Base-by-base conservation (phyloP, 2,797 vertebrate genomes). In the Australoheros facetus region DNA sequence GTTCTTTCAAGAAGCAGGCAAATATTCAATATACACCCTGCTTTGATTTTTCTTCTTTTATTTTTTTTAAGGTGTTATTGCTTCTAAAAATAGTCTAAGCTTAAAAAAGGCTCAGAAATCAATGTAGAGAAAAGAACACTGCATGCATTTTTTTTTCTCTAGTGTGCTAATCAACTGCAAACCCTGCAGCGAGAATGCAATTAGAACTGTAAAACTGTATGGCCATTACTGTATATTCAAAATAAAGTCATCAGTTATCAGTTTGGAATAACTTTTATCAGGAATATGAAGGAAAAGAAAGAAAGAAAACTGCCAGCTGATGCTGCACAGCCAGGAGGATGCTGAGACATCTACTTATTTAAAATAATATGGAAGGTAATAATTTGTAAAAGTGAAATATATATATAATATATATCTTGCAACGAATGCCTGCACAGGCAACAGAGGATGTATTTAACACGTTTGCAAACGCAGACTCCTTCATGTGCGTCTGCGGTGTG, bases 21-120 rank as follows among this genome's bases (percentile, higher is more conserved):
- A 77, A 79, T 58, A 75, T 59, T 77, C 16, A 48, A 16, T 66
- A 66, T 23, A 34, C 2, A 2, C 17, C 3, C 30, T 42, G 39
- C 71, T 85, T 74, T 83, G 71, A 85, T 69, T 69, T 32, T n/a
- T 51, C 17, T n/a, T 28, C 45, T 32, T 32, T 53, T 32, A 69
- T 51, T 32, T 69, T 69, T 45, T 54, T 73, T n/a, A 30, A 5
- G 2, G 5, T 58, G 72, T 82, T 32, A 45, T 37, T 59, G 14
- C 39, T 42, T 23, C 51, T 70, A 55, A 80, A 83, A 75, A 48
- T 54, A 56, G 7, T 17, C 23, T 1, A 19, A 53, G 9, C n/a
- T 42, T 4, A 57, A 23, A 59, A 58, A 64, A 71, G 3, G 32
- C 19, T 16, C 10, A 16, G 42, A 75, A 81, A 81, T 70, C 42